Evolutionary conservation across 2,888 invertebrate species (phyloP).

Genomic region (Ormyrus rosae): DNA sequence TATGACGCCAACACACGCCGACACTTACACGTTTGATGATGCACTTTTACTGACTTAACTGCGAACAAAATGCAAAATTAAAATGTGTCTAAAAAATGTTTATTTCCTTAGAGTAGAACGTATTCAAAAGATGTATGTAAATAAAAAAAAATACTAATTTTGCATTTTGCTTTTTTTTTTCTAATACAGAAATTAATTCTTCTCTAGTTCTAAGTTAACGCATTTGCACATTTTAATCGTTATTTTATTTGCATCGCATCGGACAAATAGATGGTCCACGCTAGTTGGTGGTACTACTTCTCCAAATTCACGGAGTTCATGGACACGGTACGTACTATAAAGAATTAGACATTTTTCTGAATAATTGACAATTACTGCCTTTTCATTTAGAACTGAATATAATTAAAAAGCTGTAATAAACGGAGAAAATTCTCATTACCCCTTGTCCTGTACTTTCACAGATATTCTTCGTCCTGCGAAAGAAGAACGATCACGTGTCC

Average conservation of each 20-base stretch:
- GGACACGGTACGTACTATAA: conserved; percentile 87
- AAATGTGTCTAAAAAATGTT: no score
- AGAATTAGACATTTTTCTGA: not conserved
- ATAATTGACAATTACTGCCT: not conserved
- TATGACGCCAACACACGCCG: conserved; percentile 51
- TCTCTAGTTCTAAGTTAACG: no score
- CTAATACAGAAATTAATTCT: not conserved
- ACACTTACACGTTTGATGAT: conserved; percentile 33
- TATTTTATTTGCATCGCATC: conserved; percentile 14
- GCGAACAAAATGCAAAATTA: conserved; percentile 39
- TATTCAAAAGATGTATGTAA: no score
- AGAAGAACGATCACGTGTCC: conserved; percentile 95
- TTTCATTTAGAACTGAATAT: not conserved
- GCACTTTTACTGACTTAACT: conserved; percentile 39
- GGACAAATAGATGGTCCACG: conserved; percentile 89
- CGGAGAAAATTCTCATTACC: not conserved
- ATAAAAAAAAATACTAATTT: conserved; percentile 14
- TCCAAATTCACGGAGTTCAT: conserved; percentile 97
- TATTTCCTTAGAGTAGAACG: no score
- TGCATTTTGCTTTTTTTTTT: conserved; percentile 24
- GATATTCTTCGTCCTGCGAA: conserved; percentile 96
- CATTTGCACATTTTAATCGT: conserved; percentile 22
- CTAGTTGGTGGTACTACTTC: conserved; percentile 97
- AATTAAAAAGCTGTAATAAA: not conserved
- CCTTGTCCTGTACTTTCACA: conserved; percentile 72